Conservation (phyloP, 2,113 vertebrate species). For the Eira barbara region DNA sequence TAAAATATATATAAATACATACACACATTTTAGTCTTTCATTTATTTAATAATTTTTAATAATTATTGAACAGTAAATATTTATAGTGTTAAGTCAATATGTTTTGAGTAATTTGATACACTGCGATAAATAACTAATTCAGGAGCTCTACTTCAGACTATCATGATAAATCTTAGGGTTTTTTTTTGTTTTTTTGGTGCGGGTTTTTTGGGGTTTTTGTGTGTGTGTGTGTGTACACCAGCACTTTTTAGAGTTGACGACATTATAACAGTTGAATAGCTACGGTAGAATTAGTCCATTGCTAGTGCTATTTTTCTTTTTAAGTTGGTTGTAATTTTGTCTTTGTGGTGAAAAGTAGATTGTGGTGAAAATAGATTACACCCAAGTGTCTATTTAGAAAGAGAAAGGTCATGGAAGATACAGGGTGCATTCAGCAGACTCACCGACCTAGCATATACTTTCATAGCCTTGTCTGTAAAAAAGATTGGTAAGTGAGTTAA, state of each 20-base stretch:
- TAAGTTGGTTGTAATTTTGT: constrained; percentile 38
- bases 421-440: not conserved
- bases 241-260: not conserved
- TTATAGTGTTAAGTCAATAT: not conserved
- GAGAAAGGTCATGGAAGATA: not conserved
- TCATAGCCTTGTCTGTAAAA: not conserved
- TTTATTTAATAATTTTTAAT: not conserved
- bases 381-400: constrained; percentile 6
- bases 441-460: not conserved
- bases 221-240: not conserved
- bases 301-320: constrained; percentile 10
- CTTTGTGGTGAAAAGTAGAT: not conserved
- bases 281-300: not conserved
- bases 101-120: not conserved
- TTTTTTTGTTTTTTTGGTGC: not conserved
- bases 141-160: not conserved
- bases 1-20: too few relatives aligned
- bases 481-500: not conserved
- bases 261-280: not conserved
- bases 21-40: not conserved
- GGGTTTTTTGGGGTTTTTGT: not conserved
- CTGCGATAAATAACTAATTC: not conserved
- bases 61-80: not conserved
- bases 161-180: not conserved
- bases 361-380: constrained; percentile 15